These are phyloP conservation scores for Bemisia tabaci DNA, from an alignment of 1,140 invertebrate species.

Conservation along the genomic window DNA sequence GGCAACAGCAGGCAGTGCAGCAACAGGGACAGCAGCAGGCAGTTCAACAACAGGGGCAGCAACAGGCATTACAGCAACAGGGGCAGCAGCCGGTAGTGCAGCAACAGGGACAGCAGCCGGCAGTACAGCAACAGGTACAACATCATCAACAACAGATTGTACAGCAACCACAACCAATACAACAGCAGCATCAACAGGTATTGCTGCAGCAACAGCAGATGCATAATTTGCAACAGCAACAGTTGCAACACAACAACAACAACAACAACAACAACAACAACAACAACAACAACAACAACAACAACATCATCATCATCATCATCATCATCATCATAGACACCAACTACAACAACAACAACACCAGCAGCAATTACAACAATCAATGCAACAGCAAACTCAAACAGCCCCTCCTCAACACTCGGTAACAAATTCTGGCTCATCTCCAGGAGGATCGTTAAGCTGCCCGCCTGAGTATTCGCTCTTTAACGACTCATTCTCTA, in stretches of 20 bases:
- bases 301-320: constrained; percentile 2
- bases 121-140: not conserved
- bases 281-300: constrained; percentile 14
- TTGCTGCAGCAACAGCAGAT: not conserved
- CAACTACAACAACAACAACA: constrained; percentile 6
- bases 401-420: constrained; percentile 5
- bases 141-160: constrained; percentile 10
- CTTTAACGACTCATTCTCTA: constrained; percentile 57
- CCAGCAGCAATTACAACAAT: constrained; percentile 15
- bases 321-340: not conserved
- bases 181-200: constrained; percentile 5
- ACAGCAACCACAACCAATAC: constrained; percentile 28
- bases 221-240: constrained; percentile 6
- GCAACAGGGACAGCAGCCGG: not conserved
- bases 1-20: not conserved
- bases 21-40: constrained; percentile 4
- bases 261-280: constrained; percentile 21
- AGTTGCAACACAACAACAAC: constrained; percentile 21
- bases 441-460: constrained; percentile 22
- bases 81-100: not conserved
- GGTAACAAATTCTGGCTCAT: constrained; percentile 13
- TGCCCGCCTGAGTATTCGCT: constrained; percentile 52
- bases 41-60: not conserved
- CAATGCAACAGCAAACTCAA: constrained; percentile 4
- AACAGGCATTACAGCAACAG: constrained; percentile 12